phyloP scores from a whole-genome alignment of 2,797 vertebrate species.

The Eulemur albifrons region DNA sequence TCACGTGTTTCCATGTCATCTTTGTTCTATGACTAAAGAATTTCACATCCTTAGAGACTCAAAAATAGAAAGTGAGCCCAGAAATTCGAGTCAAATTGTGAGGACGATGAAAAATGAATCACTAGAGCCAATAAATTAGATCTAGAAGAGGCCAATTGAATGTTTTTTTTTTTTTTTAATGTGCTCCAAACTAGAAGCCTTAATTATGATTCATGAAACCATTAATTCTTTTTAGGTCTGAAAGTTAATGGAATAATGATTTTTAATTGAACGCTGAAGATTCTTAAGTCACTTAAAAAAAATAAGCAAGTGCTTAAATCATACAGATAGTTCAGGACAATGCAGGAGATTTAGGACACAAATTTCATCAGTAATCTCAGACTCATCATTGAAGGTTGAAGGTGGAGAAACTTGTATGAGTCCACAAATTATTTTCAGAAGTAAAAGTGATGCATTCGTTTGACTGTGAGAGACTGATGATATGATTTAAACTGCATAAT shows the following conservation, averaged over 20 bases:
- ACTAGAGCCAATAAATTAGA: conserved; percentile 60
- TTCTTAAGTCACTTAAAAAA: conserved; percentile 81
- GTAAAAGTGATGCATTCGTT: background rate
- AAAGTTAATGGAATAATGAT: conserved; percentile 86
- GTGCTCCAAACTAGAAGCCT: conserved; percentile 77
- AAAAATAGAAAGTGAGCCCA: conserved; percentile 54
- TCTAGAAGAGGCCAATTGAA: conserved; percentile 71
- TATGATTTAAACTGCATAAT: conserved; percentile 36
- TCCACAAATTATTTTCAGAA: conserved; percentile 32
- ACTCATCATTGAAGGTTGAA: background rate
- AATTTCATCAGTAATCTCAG: background rate
- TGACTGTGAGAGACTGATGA: background rate
- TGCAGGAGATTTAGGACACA: conserved; percentile 35
- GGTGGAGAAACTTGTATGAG: background rate
- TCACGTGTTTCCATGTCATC: background rate
- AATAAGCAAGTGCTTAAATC: conserved; percentile 73
- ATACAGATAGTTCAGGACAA: conserved; percentile 61
- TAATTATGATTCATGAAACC: conserved; percentile 84
- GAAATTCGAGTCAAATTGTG: conserved; percentile 61
- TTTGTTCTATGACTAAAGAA: conserved; percentile 33
- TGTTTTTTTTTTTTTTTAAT: conserved; percentile 73
- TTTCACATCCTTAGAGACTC: background rate
- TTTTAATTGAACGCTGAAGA: conserved; percentile 81
- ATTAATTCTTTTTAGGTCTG: conserved; percentile 79
- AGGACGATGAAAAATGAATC: conserved; percentile 76